Evolutionary conservation across 2,888 invertebrate species (phyloP).

Genomic region (Ectropis crepuscularia): DNA sequence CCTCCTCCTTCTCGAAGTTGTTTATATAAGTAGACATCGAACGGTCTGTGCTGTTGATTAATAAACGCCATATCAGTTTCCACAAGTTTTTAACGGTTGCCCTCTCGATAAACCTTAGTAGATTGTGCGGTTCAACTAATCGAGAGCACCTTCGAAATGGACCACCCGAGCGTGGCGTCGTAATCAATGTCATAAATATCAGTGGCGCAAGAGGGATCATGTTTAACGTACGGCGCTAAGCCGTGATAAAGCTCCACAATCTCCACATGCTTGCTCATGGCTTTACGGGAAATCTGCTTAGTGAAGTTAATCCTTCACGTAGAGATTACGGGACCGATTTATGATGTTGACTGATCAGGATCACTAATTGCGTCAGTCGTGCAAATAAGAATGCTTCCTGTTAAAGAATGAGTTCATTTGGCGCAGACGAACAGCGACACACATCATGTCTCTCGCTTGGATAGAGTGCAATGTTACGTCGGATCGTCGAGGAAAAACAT

Average conservation of each 20-base stretch:
- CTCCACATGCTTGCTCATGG: slow-evolving; percentile 51
- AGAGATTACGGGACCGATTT: slow-evolving; percentile 40
- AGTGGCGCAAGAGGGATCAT: slow-evolving; percentile 75
- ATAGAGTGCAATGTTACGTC: too few relatives aligned
- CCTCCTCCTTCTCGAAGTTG: too few relatives aligned
- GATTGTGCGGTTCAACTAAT: slow-evolving; percentile 59
- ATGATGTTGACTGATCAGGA: slow-evolving; percentile 27
- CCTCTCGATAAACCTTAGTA: slow-evolving; percentile 68
- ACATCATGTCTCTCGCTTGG: too few relatives aligned
- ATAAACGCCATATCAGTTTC: slow-evolving; percentile 61
- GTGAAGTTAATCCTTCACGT: slow-evolving; percentile 56
- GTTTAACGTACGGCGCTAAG: slow-evolving; percentile 58
- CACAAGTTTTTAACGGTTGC: slow-evolving; percentile 64
- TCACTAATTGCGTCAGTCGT: slow-evolving; percentile 35
- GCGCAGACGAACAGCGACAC: too few relatives aligned
- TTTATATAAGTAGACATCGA: too few relatives aligned
- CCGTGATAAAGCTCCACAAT: slow-evolving; percentile 71
- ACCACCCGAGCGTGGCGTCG: slow-evolving; percentile 70
- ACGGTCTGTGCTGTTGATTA: slow-evolving; percentile 39
- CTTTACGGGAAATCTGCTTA: slow-evolving; percentile 56
- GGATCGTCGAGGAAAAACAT: too few relatives aligned
- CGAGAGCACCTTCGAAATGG: slow-evolving; percentile 48
- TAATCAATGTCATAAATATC: slow-evolving; percentile 73
- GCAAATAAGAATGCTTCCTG: background rate
- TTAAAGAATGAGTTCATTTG: too few relatives aligned